These are phyloP conservation scores for Myiagra hebetior DNA, from an alignment of 2,113 vertebrate species.

Conservation along the genomic window DNA sequence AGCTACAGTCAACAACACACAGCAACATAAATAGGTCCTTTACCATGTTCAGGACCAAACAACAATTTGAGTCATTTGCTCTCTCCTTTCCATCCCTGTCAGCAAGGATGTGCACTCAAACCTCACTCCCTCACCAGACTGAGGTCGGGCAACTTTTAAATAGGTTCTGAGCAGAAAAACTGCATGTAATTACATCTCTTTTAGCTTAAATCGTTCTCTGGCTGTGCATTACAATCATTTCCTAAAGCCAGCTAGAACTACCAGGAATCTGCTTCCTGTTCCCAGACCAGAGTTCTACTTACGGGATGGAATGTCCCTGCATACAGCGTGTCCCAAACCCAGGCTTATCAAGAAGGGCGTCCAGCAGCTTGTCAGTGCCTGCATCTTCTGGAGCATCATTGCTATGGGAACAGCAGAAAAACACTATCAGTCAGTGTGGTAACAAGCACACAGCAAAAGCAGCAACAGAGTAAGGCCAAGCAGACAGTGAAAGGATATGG, in stretches of 20 bases:
- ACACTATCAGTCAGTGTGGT: background rate
- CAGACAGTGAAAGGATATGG: background rate
- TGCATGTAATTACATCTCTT: background rate
- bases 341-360: conserved; percentile 77
- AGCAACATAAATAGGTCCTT: background rate
- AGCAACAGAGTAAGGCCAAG: background rate
- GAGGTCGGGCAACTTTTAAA: background rate
- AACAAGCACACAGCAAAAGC: background rate
- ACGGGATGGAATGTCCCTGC: conserved; percentile 84
- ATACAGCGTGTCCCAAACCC: conserved; percentile 94
- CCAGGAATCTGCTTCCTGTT: background rate
- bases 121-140: background rate
- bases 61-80: background rate
- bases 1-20: background rate
- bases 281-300: conserved; percentile 60
- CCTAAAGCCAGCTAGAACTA: background rate
- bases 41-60: background rate
- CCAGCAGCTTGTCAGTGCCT: conserved; percentile 81
- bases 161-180: background rate
- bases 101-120: background rate
- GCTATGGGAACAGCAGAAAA: conserved; percentile 62
- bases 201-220: background rate
- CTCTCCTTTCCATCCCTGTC: background rate
- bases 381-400: conserved; percentile 87
- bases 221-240: background rate